phyloP scores from a whole-genome alignment of 1,140 invertebrate genomes.

The Ylistrum balloti region DNA sequence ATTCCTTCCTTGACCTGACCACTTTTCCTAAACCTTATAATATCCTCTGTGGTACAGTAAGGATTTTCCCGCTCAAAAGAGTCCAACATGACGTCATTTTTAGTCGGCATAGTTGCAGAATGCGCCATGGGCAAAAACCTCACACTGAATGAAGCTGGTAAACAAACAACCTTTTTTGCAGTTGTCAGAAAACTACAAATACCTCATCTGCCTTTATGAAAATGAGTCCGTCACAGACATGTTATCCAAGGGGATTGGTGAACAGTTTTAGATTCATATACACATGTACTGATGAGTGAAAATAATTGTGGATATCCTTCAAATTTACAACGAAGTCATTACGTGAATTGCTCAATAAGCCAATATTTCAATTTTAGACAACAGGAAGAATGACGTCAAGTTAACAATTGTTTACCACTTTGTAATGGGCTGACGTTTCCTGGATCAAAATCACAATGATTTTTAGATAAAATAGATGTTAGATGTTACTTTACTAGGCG shows the following conservation, averaged over 20 bases:
- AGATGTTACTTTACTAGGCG: neutral
- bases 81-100: slow-evolving; percentile 14
- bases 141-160: neutral
- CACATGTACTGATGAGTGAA: neutral
- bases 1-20: slow-evolving; percentile 65
- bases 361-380: neutral
- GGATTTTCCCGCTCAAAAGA: slow-evolving; percentile 42
- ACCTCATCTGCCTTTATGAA: neutral
- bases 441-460: neutral
- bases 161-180: neutral
- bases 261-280: neutral
- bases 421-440: neutral
- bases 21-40: slow-evolving; percentile 41
- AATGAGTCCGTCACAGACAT: neutral
- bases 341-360: neutral
- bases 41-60: slow-evolving; percentile 61
- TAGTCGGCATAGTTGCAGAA: slow-evolving; percentile 17
- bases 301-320: neutral
- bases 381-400: neutral
- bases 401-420: neutral
- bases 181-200: neutral
- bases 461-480: neutral
- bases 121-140: neutral
- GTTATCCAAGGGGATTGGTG: neutral
- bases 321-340: neutral